These are phyloP conservation scores for Ianthella basta DNA, from an alignment of 37 sponge, comb jelly and placozoan genomes.

Conservation along the genomic window DNA sequence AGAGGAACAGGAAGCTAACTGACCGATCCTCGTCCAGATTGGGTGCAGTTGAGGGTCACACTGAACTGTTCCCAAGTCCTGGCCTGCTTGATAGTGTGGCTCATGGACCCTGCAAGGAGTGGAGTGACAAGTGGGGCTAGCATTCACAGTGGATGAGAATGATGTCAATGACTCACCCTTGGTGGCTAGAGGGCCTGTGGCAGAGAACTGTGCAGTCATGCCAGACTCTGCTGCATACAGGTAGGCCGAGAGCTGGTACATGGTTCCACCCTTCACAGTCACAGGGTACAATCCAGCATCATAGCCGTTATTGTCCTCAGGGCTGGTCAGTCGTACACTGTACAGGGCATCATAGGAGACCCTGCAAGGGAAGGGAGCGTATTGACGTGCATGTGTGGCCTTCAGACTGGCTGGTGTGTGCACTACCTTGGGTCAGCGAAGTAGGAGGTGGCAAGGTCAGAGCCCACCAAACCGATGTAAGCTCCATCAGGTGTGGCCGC, in stretches of 20 bases:
- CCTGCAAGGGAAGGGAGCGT: slow-evolving; percentile 1
- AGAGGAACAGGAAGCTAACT: neutral
- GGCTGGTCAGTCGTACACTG: slow-evolving; percentile 27
- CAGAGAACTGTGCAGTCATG: slow-evolving; percentile 19
- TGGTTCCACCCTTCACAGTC: neutral
- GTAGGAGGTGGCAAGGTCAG: slow-evolving; percentile 21
- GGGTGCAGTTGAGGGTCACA: slow-evolving; percentile 17
- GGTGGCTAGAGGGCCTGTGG: neutral
- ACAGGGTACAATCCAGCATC: neutral
- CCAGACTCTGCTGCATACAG: neutral
- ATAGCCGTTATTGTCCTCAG: neutral
- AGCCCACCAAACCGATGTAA: slow-evolving; percentile 13
- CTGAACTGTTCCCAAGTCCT: slow-evolving; percentile 16
- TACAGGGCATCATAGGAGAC: slow-evolving; percentile 37
- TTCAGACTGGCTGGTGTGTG: too few species aligned
- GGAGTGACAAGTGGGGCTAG: too few species aligned
- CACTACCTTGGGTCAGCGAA: slow-evolving; percentile 32
- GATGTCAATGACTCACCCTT: neutral
- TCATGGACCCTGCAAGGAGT: neutral
- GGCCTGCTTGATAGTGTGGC: neutral
- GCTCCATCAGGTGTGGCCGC: slow-evolving; percentile 33
- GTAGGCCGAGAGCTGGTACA: slow-evolving; percentile 28
- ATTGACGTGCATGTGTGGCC: too few species aligned
- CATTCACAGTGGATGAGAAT: neutral
- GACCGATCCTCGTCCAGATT: neutral